Conservation (phyloP, 2,797 vertebrate species). For the Acanthiza pusilla region DNA sequence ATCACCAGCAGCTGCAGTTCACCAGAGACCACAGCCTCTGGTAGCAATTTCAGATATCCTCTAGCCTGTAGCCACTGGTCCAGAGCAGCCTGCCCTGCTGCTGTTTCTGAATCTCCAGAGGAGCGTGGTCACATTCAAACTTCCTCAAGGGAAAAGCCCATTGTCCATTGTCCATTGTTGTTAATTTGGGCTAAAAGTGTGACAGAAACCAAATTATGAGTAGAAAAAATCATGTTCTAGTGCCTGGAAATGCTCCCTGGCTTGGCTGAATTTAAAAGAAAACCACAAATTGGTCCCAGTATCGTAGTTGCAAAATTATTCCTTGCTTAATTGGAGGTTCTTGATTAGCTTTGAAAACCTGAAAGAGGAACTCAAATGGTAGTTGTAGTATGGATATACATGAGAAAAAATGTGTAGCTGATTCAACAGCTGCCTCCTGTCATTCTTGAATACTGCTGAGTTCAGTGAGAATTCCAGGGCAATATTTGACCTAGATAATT, state of each 20-base stretch:
- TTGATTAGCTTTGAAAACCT: neutral
- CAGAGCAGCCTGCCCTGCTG: neutral
- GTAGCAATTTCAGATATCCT: neutral
- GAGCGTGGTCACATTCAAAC: neutral
- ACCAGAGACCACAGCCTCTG: neutral
- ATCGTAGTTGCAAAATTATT: neutral
- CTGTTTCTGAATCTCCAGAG: neutral
- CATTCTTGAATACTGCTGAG: neutral
- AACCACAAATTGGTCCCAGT: neutral
- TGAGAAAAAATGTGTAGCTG: neutral
- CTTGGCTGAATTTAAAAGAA: neutral
- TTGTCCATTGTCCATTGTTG: neutral
- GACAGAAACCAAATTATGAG: neutral
- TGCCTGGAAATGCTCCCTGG: neutral
- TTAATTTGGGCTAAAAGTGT: neutral
- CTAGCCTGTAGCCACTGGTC: neutral
- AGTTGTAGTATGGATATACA: neutral
- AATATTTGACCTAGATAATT: slow-evolving; percentile 2
- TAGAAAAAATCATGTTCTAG: neutral
- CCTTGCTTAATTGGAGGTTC: neutral
- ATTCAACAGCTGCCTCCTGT: neutral
- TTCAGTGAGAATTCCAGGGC: neutral
- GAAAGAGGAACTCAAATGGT: neutral
- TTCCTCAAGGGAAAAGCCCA: neutral
- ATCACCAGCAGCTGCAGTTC: neutral